A percentile compares a stretch with the other conserved stretches of the same genome.
These are phyloP conservation scores for Argynnis bischoffii DNA, from an alignment of 2,888 invertebrate genomes.

Conservation along the genomic window DNA sequence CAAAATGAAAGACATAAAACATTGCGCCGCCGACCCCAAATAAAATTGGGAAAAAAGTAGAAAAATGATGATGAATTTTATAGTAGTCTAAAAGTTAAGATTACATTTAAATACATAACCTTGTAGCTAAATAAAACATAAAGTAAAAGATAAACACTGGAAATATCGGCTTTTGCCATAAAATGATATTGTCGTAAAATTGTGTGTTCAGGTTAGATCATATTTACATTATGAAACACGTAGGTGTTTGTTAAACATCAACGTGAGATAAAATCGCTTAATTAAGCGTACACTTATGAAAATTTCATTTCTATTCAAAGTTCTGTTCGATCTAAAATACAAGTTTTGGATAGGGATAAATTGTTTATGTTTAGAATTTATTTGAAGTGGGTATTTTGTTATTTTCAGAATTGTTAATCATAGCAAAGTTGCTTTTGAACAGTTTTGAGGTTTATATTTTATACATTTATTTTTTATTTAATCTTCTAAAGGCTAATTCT, in stretches of 20 bases:
- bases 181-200: slow-evolving; percentile 17
- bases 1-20: no score
- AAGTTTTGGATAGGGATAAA: not conserved
- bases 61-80: not conserved
- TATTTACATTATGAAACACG: slow-evolving; percentile 27
- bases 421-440: no score
- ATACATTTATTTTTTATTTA: no score
- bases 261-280: slow-evolving; percentile 36
- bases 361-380: no score
- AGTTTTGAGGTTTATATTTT: no score
- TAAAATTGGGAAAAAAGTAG: no score
- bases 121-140: not conserved
- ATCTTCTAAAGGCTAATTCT: no score
- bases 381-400: no score
- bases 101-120: not conserved
- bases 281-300: slow-evolving; percentile 10
- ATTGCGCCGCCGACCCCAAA: no score
- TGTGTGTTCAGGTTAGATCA: slow-evolving; percentile 20
- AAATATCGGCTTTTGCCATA: slow-evolving; percentile 21
- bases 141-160: slow-evolving; percentile 6
- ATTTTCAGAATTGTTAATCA: no score
- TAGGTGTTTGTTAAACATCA: slow-evolving; percentile 34
- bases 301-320: not conserved
- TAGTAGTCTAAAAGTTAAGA: not conserved
- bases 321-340: slow-evolving; percentile 3